phyloP scores from a whole-genome alignment of 2,113 vertebrate genomes.

The Centrocercus urophasianus region DNA sequence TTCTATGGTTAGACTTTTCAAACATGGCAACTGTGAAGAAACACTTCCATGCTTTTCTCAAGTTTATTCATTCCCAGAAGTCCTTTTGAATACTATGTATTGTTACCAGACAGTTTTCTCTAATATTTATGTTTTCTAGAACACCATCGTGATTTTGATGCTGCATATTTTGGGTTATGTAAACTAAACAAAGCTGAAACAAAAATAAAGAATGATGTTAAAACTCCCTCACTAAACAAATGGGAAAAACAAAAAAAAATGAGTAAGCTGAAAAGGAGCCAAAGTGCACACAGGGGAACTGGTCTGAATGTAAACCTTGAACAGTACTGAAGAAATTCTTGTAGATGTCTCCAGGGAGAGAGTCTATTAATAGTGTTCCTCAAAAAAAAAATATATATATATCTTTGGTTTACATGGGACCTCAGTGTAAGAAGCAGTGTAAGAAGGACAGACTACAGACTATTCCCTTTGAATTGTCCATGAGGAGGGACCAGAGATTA shows the following conservation, averaged over 20 bases:
- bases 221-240: constrained; percentile 33
- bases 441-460: background rate
- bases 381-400: background rate
- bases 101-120: constrained; percentile 37
- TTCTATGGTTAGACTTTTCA: constrained; percentile 22
- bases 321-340: constrained; percentile 32
- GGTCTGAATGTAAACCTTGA: constrained; percentile 45
- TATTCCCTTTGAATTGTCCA: constrained; percentile 2
- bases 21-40: background rate
- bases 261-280: constrained; percentile 29
- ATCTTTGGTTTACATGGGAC: background rate
- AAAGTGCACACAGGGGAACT: constrained; percentile 40
- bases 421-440: background rate
- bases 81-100: background rate
- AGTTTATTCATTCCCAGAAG: constrained; percentile 23
- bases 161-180: constrained; percentile 52
- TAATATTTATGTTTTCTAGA: constrained; percentile 56
- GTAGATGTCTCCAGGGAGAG: constrained; percentile 34
- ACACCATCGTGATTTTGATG: constrained; percentile 52
- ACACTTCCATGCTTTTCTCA: constrained; percentile 23
- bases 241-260: constrained; percentile 36
- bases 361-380: constrained; percentile 26
- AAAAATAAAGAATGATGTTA: constrained; percentile 52
- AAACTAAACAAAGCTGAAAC: constrained; percentile 72
- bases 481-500: background rate